Evolutionary conservation across 2,113 vertebrate genomes (phyloP).

Genomic region (Aepyceros melampus): DNA sequence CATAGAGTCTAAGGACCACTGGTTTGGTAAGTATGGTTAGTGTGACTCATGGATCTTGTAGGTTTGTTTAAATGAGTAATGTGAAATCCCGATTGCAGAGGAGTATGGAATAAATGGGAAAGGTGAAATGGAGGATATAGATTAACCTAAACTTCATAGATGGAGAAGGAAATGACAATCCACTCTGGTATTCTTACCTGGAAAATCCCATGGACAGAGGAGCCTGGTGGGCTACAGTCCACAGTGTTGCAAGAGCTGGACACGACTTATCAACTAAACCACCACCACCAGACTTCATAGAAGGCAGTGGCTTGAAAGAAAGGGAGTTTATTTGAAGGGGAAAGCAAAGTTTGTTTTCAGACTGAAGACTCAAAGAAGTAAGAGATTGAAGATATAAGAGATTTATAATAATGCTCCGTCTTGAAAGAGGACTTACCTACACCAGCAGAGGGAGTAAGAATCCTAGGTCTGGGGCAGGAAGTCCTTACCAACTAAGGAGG

Average conservation of each 20-base stretch:
- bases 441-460: not conserved
- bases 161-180: not conserved
- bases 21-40: not conserved
- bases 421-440: not conserved
- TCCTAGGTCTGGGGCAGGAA: not conserved
- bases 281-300: not conserved
- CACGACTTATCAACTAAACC: not conserved
- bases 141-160: not conserved
- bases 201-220: not conserved
- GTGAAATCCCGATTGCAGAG: not conserved
- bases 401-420: not conserved
- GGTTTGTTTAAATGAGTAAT: not conserved
- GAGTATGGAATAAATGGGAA: not conserved
- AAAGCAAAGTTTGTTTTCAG: not conserved
- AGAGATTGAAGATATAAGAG: not conserved
- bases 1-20: not conserved
- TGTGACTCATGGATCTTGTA: not conserved
- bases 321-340: not conserved
- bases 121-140: not conserved
- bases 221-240: not conserved
- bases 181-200: not conserved
- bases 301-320: not conserved
- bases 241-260: not conserved
- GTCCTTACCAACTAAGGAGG: not conserved
- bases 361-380: not conserved